Base-by-base conservation (phyloP, 2,113 vertebrate species). In the Psittacara wagleri region DNA sequence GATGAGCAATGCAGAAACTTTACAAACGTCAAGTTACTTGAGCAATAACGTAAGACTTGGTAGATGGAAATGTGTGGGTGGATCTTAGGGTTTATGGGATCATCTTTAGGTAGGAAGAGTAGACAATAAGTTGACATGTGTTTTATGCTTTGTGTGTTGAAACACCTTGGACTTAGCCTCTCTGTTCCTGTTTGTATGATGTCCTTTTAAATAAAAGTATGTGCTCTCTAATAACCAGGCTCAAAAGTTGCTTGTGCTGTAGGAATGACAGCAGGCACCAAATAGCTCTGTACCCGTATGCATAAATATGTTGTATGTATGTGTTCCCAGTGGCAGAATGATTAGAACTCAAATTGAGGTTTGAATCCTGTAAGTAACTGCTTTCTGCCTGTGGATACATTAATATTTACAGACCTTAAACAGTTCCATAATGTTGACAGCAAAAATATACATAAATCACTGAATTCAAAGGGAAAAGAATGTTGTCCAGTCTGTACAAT, bases 301-400 rank as follows among this genome's bases (percentile, higher is more conserved):
- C 1, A 0, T 33, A 31, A 46, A 35, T 23, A 25, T 0, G 1
- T 23, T 70, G 62, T 29, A 31, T 59, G n/a, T 59, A 8, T 0
- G 0, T 46, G 63, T 78, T n/a, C 74, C 35, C 9, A 11, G 33
- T 37, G 55, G 31, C 73, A 78, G 27, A 70, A 28, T 23, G 28
- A 19, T 28, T 44, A 54, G 46, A 35, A 48, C 31, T 49, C 69
- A 54, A 28, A 17, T 4, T 63, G 31, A 82, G 51, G n/a, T 51
- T 39, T 54, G 61, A 54, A 17, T 82, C 49, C 66, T 64, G n/a
- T 37, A 83, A 68, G 54, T 46, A 6, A 5, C 44, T 51, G 78
- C 62, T 87, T 43, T 82, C 41, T 52, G 15, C 22, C 33, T 64
- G 17, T 49, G 62, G 22, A 8, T 52, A 8, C 76, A 18, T 78